Evolutionary conservation across 2,797 vertebrate genomes (phyloP).

Genomic region (Esox masquinongy): DNA sequence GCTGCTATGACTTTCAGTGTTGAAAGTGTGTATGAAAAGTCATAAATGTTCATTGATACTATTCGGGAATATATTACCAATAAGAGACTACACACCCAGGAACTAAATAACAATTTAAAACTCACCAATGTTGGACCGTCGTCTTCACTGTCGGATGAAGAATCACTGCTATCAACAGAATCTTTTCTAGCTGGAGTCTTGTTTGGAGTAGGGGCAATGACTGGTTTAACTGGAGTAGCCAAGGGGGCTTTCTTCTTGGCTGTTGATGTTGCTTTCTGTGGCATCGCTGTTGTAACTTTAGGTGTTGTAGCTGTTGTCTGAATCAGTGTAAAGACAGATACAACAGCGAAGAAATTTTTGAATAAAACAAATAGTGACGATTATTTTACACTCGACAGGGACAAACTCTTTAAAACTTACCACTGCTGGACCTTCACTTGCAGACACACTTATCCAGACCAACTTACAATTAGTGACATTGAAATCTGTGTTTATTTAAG

Average conservation of each 20-base stretch:
- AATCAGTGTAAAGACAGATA: neutral
- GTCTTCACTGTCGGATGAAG: constrained; percentile 15
- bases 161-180: constrained; percentile 4
- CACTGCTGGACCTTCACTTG: neutral
- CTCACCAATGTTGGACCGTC: neutral
- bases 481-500: no score
- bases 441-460: neutral
- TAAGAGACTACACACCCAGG: neutral
- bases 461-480: neutral
- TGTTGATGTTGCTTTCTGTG: neutral
- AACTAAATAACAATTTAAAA: no score
- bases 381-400: neutral
- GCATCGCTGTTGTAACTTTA: neutral
- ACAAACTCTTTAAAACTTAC: neutral
- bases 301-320: neutral
- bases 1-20: neutral
- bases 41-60: no score
- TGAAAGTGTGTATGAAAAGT: neutral
- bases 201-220: neutral
- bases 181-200: neutral
- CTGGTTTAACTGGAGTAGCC: constrained; percentile 2
- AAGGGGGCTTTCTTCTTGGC: constrained; percentile 1
- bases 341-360: neutral
- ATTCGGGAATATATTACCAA: neutral
- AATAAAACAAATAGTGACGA: neutral